phyloP scores from a whole-genome alignment of 1,140 invertebrate species.

The Drosophila virilis region DNA sequence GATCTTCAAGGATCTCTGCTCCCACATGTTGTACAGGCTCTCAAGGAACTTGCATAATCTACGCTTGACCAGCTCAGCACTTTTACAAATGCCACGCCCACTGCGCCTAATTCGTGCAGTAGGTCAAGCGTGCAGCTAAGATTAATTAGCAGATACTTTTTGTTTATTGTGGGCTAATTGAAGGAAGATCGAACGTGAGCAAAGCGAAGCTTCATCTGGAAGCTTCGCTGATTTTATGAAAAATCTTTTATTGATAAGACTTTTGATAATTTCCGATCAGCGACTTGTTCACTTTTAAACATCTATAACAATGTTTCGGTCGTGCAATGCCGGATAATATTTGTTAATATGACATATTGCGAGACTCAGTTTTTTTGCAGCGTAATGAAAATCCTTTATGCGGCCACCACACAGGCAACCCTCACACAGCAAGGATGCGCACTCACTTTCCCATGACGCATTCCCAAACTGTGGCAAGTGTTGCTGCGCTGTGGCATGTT shows the following conservation, averaged over 20 bases:
- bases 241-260: no score
- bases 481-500: background rate
- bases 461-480: slow-evolving; percentile 37
- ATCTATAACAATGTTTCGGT: no score
- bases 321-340: background rate
- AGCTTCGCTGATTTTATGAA: no score
- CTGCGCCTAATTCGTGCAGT: slow-evolving; percentile 45
- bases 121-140: slow-evolving; percentile 55
- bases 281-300: no score
- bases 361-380: slow-evolving; percentile 36
- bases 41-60: slow-evolving; percentile 51
- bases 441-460: slow-evolving; percentile 75
- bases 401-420: slow-evolving; percentile 11
- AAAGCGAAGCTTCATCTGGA: no score
- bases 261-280: no score
- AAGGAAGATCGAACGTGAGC: no score
- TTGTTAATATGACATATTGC: slow-evolving; percentile 3
- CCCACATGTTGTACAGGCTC: slow-evolving; percentile 45
- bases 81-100: slow-evolving; percentile 18
- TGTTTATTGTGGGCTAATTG: background rate
- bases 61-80: slow-evolving; percentile 48
- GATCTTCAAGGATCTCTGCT: slow-evolving; percentile 26
- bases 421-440: slow-evolving; percentile 16
- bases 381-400: slow-evolving; percentile 42
- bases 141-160: slow-evolving; percentile 39